Evolutionary conservation across 1,140 invertebrate genomes (phyloP).

Genomic region (Brachionus plicatilis): DNA sequence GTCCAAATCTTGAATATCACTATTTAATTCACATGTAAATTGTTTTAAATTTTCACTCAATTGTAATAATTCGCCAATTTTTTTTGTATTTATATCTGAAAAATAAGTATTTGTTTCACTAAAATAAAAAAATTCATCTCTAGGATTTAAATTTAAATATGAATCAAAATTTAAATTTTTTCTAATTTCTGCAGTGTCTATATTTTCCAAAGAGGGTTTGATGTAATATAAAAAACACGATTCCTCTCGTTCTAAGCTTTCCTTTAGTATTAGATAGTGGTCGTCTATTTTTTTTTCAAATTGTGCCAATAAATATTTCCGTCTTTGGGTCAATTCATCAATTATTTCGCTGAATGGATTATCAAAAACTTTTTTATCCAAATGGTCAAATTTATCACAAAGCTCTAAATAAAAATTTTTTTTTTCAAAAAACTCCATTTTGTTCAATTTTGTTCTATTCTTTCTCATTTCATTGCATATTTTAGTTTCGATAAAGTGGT

Average conservation of each 20-base stretch:
- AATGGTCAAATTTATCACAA: background rate
- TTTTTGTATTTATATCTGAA: background rate
- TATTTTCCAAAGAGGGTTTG: background rate
- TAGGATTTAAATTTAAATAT: background rate
- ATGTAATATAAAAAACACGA: background rate
- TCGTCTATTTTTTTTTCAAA: background rate
- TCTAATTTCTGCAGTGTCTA: background rate
- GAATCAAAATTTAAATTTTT: background rate
- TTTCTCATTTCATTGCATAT: too few species aligned
- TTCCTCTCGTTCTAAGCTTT: background rate
- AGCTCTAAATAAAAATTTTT: background rate
- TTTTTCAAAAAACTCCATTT: background rate
- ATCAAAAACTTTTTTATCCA: background rate
- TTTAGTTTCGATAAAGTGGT: too few species aligned
- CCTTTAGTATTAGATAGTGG: background rate
- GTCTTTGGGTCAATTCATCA: background rate
- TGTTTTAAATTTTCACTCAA: background rate
- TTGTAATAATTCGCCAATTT: background rate
- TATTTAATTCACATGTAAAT: background rate
- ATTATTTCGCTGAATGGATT: background rate
- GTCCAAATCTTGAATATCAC: background rate
- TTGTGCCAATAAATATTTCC: background rate
- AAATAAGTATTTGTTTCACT: background rate
- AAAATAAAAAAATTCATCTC: background rate
- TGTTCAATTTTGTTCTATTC: background rate